These are phyloP conservation scores for Periophthalmus magnuspinnatus DNA, from an alignment of 2,797 vertebrate species.

Conservation along the genomic window DNA sequence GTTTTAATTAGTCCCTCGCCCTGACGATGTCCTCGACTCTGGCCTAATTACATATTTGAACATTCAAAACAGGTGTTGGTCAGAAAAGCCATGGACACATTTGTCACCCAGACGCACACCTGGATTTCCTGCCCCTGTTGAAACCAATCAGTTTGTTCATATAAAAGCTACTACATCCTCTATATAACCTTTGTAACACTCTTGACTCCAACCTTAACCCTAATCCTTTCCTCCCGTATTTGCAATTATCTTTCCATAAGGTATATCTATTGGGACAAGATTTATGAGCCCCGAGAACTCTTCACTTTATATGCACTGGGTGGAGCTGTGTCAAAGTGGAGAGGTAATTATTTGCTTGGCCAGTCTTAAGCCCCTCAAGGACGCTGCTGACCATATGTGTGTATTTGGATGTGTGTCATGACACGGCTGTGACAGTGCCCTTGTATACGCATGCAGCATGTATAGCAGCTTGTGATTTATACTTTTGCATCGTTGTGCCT, in stretches of 20 bases:
- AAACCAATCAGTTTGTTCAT: background rate
- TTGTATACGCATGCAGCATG: constrained; percentile 46
- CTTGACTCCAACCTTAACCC: constrained; percentile 2
- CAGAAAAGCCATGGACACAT: background rate
- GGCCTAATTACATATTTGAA: no score
- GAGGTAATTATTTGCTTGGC: constrained; percentile 76
- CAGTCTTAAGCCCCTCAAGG: constrained; percentile 66
- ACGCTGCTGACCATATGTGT: constrained; percentile 30
- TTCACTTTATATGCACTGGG: constrained; percentile 24
- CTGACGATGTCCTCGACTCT: no score
- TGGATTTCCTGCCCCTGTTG: background rate
- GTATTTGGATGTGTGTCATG: background rate
- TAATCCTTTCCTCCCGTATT: background rate
- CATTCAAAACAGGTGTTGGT: background rate
- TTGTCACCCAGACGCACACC: background rate
- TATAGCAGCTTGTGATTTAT: constrained; percentile 24
- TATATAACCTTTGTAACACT: background rate
- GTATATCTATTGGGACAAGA: background rate
- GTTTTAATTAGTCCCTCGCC: no score
- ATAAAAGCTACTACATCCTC: background rate
- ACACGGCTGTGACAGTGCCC: constrained; percentile 21
- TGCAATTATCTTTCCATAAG: background rate
- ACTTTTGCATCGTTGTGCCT: constrained; percentile 9
- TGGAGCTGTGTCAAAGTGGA: constrained; percentile 40
- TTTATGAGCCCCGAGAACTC: background rate